Base-by-base conservation (phyloP, 2,888 invertebrate species). In the Scaptomyza tumidula region DNA sequence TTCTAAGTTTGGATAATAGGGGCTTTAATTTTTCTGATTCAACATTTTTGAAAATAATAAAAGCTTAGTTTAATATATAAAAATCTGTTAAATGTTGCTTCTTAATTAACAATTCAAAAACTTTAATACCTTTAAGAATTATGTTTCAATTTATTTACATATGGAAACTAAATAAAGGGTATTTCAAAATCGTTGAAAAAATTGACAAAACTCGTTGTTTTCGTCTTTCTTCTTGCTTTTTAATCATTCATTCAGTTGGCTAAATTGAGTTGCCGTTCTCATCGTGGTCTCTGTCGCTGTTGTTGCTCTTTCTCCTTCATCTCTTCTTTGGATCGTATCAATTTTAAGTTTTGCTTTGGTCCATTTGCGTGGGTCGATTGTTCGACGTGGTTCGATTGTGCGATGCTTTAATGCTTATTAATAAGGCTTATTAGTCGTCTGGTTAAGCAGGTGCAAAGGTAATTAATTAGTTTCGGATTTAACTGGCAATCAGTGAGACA, bases 211-310 rank as follows among this genome's bases (percentile, higher is more conserved):
- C 41, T 33, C 11, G 13, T 19, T 10, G 9, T 41, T 41, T 9
- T 16, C 44, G 50, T 58, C 45, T 27, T 68, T 39, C 41, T 50
- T 52, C 66, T 55, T 63, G 68, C 59, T 50, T 80, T 41, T 88
- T 80, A 88, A 88, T 84, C 88, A 88, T 81, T 88, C 89, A 87
- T 85, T 86, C 87, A 69, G 71, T 76, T 81, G 82, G 68, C 82
- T 88, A 78, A 88, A 88, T 85, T 85, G 84, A 85, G 87, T 84
- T 71, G 87, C 87, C 71, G 75, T 46, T 58, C 63, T 66, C 54
- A 63, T 61, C 62, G 61, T 62, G 66, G 57, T 48, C 48, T 29
- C 52, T 33, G 29, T 10, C 37, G 13, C 35, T 45, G 45, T 62
- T 53, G 55, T 43, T 59, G 49, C 59, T 58, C 41, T 35, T 43